Evolutionary conservation across 2,797 vertebrate species (phyloP), one percentile per base, ranked within the genome.

Genomic region (Halcyon smyrnensis): DNA sequence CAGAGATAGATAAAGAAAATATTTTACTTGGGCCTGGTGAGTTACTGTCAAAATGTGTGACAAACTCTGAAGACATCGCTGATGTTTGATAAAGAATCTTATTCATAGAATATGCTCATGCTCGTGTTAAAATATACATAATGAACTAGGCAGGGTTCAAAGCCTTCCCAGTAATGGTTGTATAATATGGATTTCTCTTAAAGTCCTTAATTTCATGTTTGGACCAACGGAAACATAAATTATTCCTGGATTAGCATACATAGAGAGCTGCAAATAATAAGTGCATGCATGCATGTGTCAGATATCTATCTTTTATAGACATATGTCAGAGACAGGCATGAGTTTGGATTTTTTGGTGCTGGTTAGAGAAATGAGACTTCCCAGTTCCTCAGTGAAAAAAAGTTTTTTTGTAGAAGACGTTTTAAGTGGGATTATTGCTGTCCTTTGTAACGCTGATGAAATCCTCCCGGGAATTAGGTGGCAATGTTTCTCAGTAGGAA

Each of bases 381-480:
- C 41, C 48, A 51, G 1, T 43, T 70, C n/a, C 50, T 93, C 62
- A 20, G 12, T 81, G 87, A 85, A 92, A 83, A 12, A 10, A 54
- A 78, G 13, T 18, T 5, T 64, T 93, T 87, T 46, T n/a, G 56
- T 56, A 82, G 70, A 74, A 90, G 48, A 43, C 17, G 67, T 67
- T 82, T 81, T 77, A 87, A 89, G 60, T 80, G 48, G 37, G 53
- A 78, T 94, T 96, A 64, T 45, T 92, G 48, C 75, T 71, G 32
- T 74, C 36, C 32, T 94, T 94, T 83, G 41, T 68, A 92, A 75
- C 0, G 0, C 24, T 91, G 78, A 45, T 56, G 48, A 92, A 92
- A 89, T 91, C 60, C 75, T 87, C 71, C 36, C 24, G 57, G 69
- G 87, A 89, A 86, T 82, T 91, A 91, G 54, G 54, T 81, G 69